phyloP scores from a whole-genome alignment of 2,888 invertebrate genomes.

The Adela reaumurella region DNA sequence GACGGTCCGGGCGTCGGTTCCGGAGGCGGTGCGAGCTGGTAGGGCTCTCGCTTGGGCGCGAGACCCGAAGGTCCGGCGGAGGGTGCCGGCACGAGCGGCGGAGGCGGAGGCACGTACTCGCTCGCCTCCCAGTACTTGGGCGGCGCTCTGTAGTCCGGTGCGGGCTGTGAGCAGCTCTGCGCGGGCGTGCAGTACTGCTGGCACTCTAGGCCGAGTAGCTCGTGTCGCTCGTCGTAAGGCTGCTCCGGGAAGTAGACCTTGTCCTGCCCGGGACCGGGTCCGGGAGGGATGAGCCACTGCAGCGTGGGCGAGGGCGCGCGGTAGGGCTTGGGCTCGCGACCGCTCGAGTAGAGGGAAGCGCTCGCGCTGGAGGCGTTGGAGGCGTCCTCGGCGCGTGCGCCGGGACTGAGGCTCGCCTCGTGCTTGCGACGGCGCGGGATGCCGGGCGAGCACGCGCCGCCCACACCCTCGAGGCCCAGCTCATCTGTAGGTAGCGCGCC shows the following conservation, averaged over 20 bases:
- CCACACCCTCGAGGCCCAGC: slow-evolving; percentile 54
- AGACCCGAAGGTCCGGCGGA: slow-evolving; percentile 59
- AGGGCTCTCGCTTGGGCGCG: slow-evolving; percentile 70
- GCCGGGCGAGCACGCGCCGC: slow-evolving; percentile 24
- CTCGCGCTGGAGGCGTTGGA: slow-evolving; percentile 65
- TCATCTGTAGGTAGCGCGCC: slow-evolving; percentile 80
- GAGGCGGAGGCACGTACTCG: slow-evolving; percentile 20
- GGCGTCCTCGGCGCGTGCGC: slow-evolving; percentile 69
- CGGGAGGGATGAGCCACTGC: slow-evolving; percentile 71
- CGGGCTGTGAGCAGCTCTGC: slow-evolving; percentile 34
- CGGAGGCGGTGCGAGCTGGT: slow-evolving; percentile 17
- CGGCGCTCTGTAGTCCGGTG: slow-evolving; percentile 39
- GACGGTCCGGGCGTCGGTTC: no score
- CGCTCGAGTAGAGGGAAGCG: slow-evolving; percentile 55
- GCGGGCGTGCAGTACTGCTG: slow-evolving; percentile 40
- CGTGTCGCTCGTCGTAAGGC: slow-evolving; percentile 68
- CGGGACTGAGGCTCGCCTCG: slow-evolving; percentile 63
- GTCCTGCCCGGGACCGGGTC: slow-evolving; percentile 63
- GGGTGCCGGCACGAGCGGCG: slow-evolving; percentile 60
- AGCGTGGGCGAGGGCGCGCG: slow-evolving; percentile 53
- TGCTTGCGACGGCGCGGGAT: slow-evolving; percentile 58
- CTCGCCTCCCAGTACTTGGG: slow-evolving; percentile 13
- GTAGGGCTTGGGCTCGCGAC: slow-evolving; percentile 40
- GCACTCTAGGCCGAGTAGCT: slow-evolving; percentile 46
- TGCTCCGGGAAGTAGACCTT: slow-evolving; percentile 57